Evolutionary conservation across 2,888 invertebrate genomes (phyloP), one percentile per base, ranked within the genome.

Genomic region (Plusia festucae): DNA sequence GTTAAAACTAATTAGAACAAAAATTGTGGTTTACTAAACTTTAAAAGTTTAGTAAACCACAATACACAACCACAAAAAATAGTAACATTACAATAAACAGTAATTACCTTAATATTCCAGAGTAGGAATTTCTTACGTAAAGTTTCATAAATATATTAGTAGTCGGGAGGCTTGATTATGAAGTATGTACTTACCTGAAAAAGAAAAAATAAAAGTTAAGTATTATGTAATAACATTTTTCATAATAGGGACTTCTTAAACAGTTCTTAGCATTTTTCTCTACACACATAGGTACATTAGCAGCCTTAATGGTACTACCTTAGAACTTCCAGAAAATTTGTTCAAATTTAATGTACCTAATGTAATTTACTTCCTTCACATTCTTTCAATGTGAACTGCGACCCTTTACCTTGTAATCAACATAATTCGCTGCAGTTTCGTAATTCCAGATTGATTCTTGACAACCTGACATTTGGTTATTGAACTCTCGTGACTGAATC

Each of bases 161-260:
- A 13, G 6, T 8, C 7, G n/a, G n/a, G n/a, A 24, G 8, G 8
- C 20, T 15, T 1, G n/a, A 4, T 6, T n/a, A 4, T 1, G 4
- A 34, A 30, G 30, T 30, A 30, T 30, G 30, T 66, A 76, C 76
- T 76, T 76, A 76, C 76, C 76, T 76, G 66, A 58, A 76, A 76
- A n/a, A 40, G 49, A 24, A 65, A 58, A 40, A 8, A 1, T 30
- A 11, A 20, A 20, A 8, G 16, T 49, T 49, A 49, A n/a, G 8
- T 49, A 20, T 11, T 18, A 18, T 16, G 11, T 11, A 7, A 11
- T 49, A 18, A 40, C 15, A 40, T n/a, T 4, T 7, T 30, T 0
- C 30, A 9, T 30, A 2, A 30, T 9, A 30, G 27, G 27, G 7
- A 30, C 30, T 7, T 30, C 30, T 30, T 30, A 30, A 30, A 9